Conservation (phyloP, 2,113 vertebrate species). For the Myodes glareolus region DNA sequence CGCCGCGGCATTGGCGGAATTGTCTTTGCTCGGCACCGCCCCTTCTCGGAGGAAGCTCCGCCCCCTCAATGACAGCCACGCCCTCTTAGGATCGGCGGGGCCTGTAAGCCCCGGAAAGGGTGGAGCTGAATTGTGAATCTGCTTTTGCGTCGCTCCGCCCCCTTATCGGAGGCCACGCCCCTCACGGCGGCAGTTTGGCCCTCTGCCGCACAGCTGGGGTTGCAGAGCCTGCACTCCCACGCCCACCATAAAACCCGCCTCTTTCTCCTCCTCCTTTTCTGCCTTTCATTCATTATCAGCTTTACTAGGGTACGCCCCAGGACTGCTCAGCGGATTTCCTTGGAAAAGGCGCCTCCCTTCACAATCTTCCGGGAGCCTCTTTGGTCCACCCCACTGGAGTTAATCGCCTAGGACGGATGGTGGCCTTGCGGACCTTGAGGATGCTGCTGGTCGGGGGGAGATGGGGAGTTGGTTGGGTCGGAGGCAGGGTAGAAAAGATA, state of each 20-base stretch:
- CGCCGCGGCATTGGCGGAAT: not conserved
- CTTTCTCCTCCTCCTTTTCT: not conserved
- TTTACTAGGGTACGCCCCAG: not conserved
- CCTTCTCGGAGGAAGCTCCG: not conserved
- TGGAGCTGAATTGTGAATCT: not conserved
- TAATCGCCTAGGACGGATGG: not conserved
- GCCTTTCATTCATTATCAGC: conserved; percentile 56
- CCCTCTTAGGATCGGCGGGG: not conserved
- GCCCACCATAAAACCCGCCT: not conserved
- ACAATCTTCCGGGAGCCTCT: not conserved
- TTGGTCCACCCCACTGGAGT: not conserved
- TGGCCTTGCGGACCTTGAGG: not conserved
- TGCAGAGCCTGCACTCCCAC: too few relatives aligned
- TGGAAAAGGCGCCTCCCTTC: not conserved
- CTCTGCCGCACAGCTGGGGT: not conserved
- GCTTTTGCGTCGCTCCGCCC: conserved; percentile 52
- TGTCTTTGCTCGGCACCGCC: not conserved
- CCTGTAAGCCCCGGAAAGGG: not conserved
- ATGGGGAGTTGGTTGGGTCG: not conserved
- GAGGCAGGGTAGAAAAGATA: not conserved
- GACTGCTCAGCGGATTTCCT: not conserved
- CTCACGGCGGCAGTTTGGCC: not conserved
- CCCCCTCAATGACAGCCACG: not conserved
- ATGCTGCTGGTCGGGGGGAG: not conserved
- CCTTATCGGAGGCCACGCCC: not conserved